Conservation (phyloP, 2,888 invertebrate genomes). For the Teleiodes luculella region DNA sequence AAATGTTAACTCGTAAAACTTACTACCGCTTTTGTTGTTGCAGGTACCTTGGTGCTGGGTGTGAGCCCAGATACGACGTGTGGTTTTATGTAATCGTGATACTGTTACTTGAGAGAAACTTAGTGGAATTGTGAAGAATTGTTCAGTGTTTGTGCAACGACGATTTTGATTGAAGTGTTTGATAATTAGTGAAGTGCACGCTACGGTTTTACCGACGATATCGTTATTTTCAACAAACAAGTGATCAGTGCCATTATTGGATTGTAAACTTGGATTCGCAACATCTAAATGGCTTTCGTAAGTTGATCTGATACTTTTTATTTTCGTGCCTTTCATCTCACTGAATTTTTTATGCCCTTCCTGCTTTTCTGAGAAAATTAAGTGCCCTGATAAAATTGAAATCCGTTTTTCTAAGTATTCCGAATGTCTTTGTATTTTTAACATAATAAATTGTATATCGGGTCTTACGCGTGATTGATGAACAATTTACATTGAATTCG, state of each 20-base stretch:
- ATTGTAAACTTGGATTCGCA: constrained; percentile 62
- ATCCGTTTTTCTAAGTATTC: too few species aligned
- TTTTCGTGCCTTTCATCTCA: too few species aligned
- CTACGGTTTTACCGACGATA: constrained; percentile 39
- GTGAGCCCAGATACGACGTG: constrained; percentile 74
- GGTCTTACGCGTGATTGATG: constrained; percentile 28
- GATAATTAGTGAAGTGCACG: constrained; percentile 57
- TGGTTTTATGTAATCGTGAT: constrained; percentile 74
- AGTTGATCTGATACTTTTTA: constrained; percentile 41
- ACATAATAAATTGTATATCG: constrained; percentile 21
- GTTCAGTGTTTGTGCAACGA: constrained; percentile 34
- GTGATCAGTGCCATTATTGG: constrained; percentile 66
- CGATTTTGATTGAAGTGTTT: constrained; percentile 48
- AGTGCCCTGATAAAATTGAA: too few species aligned
- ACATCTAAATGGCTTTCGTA: constrained; percentile 62
- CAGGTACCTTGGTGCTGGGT: constrained; percentile 76
- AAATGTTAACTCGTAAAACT: constrained; percentile 45
- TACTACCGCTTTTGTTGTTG: constrained; percentile 73
- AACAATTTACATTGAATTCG: constrained; percentile 29
- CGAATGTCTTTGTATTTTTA: too few species aligned
- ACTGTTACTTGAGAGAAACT: constrained; percentile 53
- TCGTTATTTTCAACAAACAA: constrained; percentile 54
- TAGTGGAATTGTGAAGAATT: constrained; percentile 47
- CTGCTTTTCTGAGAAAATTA: too few species aligned
- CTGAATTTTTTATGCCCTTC: too few species aligned